phyloP scores from a whole-genome alignment of 2,888 invertebrate genomes.

The Tromatobia lineatoria region DNA sequence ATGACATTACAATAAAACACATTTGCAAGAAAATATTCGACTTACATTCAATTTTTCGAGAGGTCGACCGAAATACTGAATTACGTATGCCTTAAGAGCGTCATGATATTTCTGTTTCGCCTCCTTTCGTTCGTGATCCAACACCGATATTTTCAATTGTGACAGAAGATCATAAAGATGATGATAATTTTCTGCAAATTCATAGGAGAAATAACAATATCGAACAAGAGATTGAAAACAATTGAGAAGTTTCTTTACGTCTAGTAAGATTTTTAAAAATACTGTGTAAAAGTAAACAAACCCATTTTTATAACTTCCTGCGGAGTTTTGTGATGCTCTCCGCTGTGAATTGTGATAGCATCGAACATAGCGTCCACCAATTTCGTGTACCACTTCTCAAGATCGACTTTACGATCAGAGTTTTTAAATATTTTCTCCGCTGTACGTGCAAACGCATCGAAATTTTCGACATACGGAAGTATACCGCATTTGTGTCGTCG shows the following conservation, averaged over 20 bases:
- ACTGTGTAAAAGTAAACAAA: constrained; percentile 76
- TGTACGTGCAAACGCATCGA: constrained; percentile 94
- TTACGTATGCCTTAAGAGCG: constrained; percentile 96
- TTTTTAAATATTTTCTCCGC: constrained; percentile 95
- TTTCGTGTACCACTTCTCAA: constrained; percentile 96
- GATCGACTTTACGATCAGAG: constrained; percentile 94
- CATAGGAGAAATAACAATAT: constrained; percentile 60
- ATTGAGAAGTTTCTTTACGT: background rate
- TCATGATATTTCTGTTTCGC: constrained; percentile 96
- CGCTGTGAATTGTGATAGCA: constrained; percentile 92
- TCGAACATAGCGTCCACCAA: constrained; percentile 94
- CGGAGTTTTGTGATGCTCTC: constrained; percentile 96
- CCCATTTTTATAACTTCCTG: constrained; percentile 96
- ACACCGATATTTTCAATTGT: constrained; percentile 94
- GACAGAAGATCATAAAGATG: constrained; percentile 95
- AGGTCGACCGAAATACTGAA: constrained; percentile 97
- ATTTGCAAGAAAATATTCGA: constrained; percentile 48
- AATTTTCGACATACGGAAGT: constrained; percentile 94
- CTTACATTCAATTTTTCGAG: constrained; percentile 95
- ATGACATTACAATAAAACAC: background rate
- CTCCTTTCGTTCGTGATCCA: constrained; percentile 96
- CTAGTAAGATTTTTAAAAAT: constrained; percentile 5
- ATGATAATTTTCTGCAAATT: constrained; percentile 95
- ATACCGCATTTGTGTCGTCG: constrained; percentile 95
- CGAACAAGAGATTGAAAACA: constrained; percentile 22